phyloP scores from a whole-genome alignment of 1,140 invertebrate species.

The Aplysia californica region DNA sequence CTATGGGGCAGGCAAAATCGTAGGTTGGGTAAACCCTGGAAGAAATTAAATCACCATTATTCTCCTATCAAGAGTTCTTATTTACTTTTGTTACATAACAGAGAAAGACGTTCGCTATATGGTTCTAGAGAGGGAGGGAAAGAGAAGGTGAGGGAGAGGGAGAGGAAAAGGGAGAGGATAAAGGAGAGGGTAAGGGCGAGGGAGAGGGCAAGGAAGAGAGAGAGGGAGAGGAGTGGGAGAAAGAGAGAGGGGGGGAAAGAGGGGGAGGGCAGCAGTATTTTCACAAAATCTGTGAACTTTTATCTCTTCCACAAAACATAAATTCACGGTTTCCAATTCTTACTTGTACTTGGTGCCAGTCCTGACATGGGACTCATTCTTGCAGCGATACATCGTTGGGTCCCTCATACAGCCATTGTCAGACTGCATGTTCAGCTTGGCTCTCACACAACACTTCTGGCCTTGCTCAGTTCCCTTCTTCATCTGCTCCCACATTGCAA shows the following conservation, averaged over 20 bases:
- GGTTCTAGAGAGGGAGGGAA: too few relatives aligned
- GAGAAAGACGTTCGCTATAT: too few relatives aligned
- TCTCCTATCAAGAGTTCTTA: too few relatives aligned
- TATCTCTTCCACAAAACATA: background rate
- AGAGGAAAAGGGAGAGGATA: too few relatives aligned
- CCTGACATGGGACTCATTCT: conserved; percentile 90
- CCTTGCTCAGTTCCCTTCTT: conserved; percentile 83
- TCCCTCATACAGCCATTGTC: conserved; percentile 97
- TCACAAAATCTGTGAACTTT: background rate
- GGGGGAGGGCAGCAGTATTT: too few relatives aligned
- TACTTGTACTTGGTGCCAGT: conserved; percentile 97
- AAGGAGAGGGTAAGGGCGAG: too few relatives aligned
- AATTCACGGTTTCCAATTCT: too few relatives aligned
- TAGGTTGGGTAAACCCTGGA: conserved; percentile 98
- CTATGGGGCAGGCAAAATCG: conserved; percentile 99
- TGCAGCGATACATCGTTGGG: conserved; percentile 99
- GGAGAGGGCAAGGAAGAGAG: background rate
- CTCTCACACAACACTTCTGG: conserved; percentile 90
- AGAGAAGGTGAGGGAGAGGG: too few relatives aligned
- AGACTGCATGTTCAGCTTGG: conserved; percentile 98
- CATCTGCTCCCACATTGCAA: conserved; percentile 96
- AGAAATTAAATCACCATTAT: conserved; percentile 40
- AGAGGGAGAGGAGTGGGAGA: background rate
- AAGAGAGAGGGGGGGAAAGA: background rate
- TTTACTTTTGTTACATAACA: too few relatives aligned